Base-by-base conservation (phyloP, 2,797 vertebrate species). In the Lates japonicus region DNA sequence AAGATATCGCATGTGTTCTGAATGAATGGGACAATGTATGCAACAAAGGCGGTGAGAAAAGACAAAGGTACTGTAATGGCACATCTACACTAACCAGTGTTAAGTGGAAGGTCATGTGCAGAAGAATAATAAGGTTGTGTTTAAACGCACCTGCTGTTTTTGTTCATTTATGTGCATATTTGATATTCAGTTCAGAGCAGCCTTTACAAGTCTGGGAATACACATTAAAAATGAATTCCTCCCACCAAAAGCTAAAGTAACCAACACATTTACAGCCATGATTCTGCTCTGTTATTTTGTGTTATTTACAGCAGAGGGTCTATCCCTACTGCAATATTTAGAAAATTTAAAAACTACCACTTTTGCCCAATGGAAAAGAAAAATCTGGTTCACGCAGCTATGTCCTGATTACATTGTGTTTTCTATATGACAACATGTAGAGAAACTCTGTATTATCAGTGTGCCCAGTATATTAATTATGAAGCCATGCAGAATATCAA, bases 1-100 rank as follows among this genome's bases (percentile, higher is more conserved):
- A 29, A 80, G 54, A 71, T 59, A 20, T n/a, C 41, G 51, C 14
- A 55, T 54, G 71, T 67, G 75, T 41, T 72, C 41, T 41, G 6
- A 5, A 17, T 42, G 42, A 37, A 59, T 41, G 31, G 51, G 70
- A 54, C 57, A 29, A 22, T 5, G 42, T 20, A 22, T 3, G 16
- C 19, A 51, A 22, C n/a, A 35, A 33, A 52, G 29, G 25, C 14
- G 19, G 11, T 33, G 44, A 51, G 25, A 46, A 29, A 9, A 41
- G 42, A 48, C 31, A 20, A 29, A 3, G 11, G 10, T 19, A 1
- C 25, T 33, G 19, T n/a, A 59, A 37, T 1, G 35, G 11, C 41
- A 4, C 14, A 29, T 8, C 7, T 33, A 55, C 2, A 9, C 10
- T 7, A 55, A 33, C 7, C 37, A 7, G 35, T 29, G 62, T 44